Evolutionary conservation across 1,140 invertebrate genomes (phyloP).

Genomic region (Halyomorpha halys): DNA sequence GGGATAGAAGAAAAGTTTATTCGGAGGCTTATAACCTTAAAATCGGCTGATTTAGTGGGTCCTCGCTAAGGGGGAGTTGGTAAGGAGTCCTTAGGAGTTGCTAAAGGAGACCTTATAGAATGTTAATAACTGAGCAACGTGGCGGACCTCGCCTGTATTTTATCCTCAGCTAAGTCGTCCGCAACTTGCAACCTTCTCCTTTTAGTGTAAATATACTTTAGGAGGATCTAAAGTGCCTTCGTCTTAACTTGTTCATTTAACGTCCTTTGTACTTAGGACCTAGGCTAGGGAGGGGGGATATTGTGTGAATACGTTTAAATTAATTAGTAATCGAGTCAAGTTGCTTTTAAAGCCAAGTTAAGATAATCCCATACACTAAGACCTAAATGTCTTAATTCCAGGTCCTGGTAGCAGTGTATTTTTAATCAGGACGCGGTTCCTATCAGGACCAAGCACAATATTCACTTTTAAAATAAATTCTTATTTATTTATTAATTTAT

Average conservation of each 20-base stretch:
- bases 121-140: background rate
- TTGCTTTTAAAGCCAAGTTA: conserved; percentile 12
- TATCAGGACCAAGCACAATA: too few relatives aligned
- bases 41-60: conserved; percentile 12
- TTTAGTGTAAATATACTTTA: conserved; percentile 19
- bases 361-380: conserved; percentile 3
- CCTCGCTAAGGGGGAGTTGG: background rate
- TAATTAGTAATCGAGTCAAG: conserved; percentile 13
- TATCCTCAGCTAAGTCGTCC: background rate
- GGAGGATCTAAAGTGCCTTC: conserved; percentile 9
- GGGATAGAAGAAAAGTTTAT: too few relatives aligned
- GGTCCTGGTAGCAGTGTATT: too few relatives aligned
- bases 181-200: conserved; percentile 4
- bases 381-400: background rate
- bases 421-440: too few relatives aligned
- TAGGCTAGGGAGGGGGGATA: background rate
- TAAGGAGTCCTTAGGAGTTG: background rate
- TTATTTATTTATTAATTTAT: too few relatives aligned
- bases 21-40: conserved; percentile 10
- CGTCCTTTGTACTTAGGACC: conserved; percentile 11
- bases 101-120: conserved; percentile 4
- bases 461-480: too few relatives aligned
- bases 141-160: background rate
- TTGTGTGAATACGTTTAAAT: conserved; percentile 15
- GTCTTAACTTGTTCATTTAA: conserved; percentile 16